Percentiles rank a stretch among this genome's conserved stretches.
Evolutionary conservation across 2,113 vertebrate genomes (phyloP).

Genomic region (Vanacampus margaritifer): DNA sequence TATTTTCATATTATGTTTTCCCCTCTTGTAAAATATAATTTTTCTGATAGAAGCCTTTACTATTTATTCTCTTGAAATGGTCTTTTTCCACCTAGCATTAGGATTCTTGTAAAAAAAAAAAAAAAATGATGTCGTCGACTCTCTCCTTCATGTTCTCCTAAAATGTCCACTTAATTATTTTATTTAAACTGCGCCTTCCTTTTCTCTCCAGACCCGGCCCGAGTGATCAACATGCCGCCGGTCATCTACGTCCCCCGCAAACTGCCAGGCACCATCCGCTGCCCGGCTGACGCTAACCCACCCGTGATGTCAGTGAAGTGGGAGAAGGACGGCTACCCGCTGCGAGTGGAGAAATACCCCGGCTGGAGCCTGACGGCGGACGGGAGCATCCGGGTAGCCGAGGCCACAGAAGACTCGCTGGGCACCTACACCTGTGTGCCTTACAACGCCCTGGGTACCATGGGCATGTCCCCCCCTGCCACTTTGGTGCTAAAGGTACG

Average conservation of each 20-base stretch:
- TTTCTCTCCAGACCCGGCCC: slow-evolving; percentile 83
- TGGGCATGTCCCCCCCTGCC: slow-evolving; percentile 97
- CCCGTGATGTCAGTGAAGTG: slow-evolving; percentile 92
- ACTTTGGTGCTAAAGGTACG: slow-evolving; percentile 98
- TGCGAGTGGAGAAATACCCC: slow-evolving; percentile 92
- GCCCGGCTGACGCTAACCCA: slow-evolving; percentile 94
- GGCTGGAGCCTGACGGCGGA: slow-evolving; percentile 94
- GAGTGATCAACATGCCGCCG: slow-evolving; percentile 97
- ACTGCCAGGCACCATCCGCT: slow-evolving; percentile 95
- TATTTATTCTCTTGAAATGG: no score
- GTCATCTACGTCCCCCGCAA: slow-evolving; percentile 95
- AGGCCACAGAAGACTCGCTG: slow-evolving; percentile 97
- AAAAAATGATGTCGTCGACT: no score
- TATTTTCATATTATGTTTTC: no score
- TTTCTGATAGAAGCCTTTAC: no score
- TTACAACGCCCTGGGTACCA: slow-evolving; percentile 99
- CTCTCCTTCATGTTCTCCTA: no score
- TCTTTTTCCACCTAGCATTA: no score
- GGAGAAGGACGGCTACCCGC: slow-evolving; percentile 96
- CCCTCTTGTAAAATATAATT: no score
- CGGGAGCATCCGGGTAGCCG: slow-evolving; percentile 93
- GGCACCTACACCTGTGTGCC: slow-evolving; percentile 99
- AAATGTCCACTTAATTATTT: neutral
- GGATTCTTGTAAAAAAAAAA: no score
- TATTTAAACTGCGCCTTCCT: neutral